A percentile compares a stretch with the other conserved stretches of the same genome.
Evolutionary conservation across 2,113 vertebrate species (phyloP).

Genomic region (Theropithecus gelada): DNA sequence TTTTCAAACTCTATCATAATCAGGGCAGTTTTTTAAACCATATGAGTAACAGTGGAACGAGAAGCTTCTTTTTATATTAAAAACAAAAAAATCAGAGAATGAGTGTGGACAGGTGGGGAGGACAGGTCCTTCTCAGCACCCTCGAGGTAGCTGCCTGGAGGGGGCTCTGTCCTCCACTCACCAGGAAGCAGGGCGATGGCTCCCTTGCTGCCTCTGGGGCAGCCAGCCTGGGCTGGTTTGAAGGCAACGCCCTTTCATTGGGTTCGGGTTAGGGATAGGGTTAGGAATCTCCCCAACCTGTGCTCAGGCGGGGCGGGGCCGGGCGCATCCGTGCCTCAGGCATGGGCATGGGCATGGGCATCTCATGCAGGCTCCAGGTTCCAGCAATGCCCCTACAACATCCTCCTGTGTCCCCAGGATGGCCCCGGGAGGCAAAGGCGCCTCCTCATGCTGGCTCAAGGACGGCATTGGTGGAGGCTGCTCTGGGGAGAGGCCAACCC

Average conservation of each 20-base stretch:
- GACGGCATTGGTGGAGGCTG: not conserved
- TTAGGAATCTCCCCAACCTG: no score
- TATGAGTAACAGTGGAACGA: not conserved
- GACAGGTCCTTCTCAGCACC: not conserved
- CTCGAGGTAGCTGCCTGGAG: not conserved
- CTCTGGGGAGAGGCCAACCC: not conserved
- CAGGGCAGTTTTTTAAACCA: not conserved
- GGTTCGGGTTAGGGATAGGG: no score
- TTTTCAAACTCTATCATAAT: not conserved
- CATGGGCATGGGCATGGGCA: no score
- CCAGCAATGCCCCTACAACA: not conserved
- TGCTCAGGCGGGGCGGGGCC: not conserved
- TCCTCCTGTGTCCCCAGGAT: not conserved
- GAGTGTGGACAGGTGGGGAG: not conserved
- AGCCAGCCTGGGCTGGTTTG: not conserved
- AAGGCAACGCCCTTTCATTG: not conserved
- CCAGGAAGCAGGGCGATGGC: not conserved
- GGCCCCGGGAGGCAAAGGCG: not conserved
- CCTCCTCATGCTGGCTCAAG: not conserved
- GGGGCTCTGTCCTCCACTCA: not conserved
- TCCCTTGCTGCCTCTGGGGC: not conserved
- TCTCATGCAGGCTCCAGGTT: not conserved
- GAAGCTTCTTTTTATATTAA: not conserved
- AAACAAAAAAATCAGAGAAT: not conserved
- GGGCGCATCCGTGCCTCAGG: rapidly evolving